Evolutionary conservation across 1,140 invertebrate species (phyloP).

Genomic region (Lethrus apterus): DNA sequence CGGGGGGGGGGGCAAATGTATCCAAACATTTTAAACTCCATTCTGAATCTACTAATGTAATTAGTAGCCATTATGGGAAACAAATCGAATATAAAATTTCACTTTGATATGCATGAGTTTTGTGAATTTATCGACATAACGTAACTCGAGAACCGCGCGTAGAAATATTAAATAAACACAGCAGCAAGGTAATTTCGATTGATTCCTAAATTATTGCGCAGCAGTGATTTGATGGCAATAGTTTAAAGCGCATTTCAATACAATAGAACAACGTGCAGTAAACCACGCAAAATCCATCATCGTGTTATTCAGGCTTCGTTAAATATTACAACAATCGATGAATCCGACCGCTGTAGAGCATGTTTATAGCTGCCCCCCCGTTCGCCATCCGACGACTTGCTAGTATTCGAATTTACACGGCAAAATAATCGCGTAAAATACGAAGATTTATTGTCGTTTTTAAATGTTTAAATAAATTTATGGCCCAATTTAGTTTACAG

Average conservation of each 20-base stretch:
- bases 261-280: not conserved
- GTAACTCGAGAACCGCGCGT: not conserved
- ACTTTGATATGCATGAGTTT: conserved; percentile 13
- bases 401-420: too few species aligned
- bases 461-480: too few species aligned
- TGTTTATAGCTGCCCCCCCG: not conserved
- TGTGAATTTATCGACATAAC: conserved; percentile 7
- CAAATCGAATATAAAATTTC: conserved; percentile 8
- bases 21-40: too few species aligned
- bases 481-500: conserved; percentile 10
- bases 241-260: conserved; percentile 3
- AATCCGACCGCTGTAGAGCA: conserved; percentile 1
- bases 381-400: too few species aligned
- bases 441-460: conserved; percentile 9
- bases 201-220: conserved; percentile 12
- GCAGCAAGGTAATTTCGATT: conserved; percentile 8
- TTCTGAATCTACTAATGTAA: too few species aligned
- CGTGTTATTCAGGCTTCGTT: conserved; percentile 11
- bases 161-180: conserved; percentile 13
- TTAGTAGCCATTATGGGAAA: too few species aligned
- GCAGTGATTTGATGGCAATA: conserved; percentile 12
- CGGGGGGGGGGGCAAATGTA: too few species aligned
- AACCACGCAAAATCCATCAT: conserved; percentile 12
- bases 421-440: conserved; percentile 6
- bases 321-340: conserved; percentile 16